Evolutionary conservation across 2,113 vertebrate species (phyloP).

Genomic region (Lagopus leucura): DNA sequence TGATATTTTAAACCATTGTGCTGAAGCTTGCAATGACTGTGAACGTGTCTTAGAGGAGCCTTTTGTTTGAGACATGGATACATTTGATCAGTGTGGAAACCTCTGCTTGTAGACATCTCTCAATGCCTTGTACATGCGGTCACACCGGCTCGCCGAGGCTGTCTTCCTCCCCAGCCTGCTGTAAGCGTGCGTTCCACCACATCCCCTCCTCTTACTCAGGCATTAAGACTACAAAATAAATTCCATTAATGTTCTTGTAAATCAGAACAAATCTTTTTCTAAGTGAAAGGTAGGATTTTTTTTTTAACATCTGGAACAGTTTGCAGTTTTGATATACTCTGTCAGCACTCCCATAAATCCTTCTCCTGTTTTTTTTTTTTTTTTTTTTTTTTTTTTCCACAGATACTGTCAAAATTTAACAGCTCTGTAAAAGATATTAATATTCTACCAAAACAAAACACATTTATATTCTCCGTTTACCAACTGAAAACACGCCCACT

Average conservation of each 20-base stretch:
- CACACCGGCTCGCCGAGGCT: not conserved
- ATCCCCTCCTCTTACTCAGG: not conserved
- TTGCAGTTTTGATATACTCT: slow-evolving; percentile 69
- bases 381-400: not conserved
- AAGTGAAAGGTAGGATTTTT: slow-evolving; percentile 29
- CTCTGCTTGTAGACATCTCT: slow-evolving; percentile 34
- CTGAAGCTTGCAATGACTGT: slow-evolving; percentile 80
- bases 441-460: slow-evolving; percentile 47
- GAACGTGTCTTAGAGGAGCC: slow-evolving; percentile 77
- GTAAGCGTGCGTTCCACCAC: not conserved
- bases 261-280: slow-evolving; percentile 50
- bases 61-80: slow-evolving; percentile 76
- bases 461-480: slow-evolving; percentile 45
- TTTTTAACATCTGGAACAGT: slow-evolving; percentile 62
- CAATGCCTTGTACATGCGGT: slow-evolving; percentile 1
- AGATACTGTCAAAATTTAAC: slow-evolving; percentile 1
- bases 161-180: not conserved
- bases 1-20: slow-evolving; percentile 74
- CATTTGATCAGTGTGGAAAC: slow-evolving; percentile 73
- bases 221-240: not conserved
- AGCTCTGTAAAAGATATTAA: slow-evolving; percentile 61
- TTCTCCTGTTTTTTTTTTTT: not conserved
- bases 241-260: not conserved
- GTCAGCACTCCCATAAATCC: slow-evolving; percentile 43
- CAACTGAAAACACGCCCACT: slow-evolving; percentile 3